Conservation (phyloP, 2,888 invertebrate genomes). For the Hirtodrosophila trivittata region DNA sequence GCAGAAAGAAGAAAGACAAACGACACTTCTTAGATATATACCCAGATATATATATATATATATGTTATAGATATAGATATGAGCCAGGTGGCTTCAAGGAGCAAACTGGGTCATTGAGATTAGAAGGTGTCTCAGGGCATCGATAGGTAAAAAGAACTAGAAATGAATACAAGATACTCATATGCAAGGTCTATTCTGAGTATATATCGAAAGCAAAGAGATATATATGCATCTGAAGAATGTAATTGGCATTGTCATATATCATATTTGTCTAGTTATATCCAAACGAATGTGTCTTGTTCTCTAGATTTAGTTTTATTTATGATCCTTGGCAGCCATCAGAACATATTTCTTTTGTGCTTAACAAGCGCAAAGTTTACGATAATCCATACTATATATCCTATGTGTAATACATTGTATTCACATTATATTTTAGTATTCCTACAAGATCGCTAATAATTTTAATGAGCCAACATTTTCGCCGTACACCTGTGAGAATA, state of each 20-base stretch:
- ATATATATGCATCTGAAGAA: no score
- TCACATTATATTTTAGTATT: conserved; percentile 8
- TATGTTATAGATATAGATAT: conserved; percentile 1
- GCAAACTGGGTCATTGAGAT: neutral
- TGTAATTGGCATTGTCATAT: no score
- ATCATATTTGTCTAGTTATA: no score
- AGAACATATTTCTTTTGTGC: conserved; percentile 32
- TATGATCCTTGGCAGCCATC: conserved; percentile 34
- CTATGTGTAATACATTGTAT: conserved; percentile 1
- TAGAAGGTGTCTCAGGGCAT: neutral
- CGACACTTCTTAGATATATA: neutral
- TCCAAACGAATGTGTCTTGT: no score
- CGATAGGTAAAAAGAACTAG: neutral
- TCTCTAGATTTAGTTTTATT: conserved; percentile 6
- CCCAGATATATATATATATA: no score
- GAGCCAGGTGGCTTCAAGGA: conserved; percentile 45
- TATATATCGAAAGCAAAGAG: no score
- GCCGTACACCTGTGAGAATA: conserved; percentile 70
- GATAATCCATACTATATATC: conserved; percentile 14
- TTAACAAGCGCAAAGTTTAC: conserved; percentile 58
- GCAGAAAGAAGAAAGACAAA: neutral
- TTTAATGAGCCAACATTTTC: conserved; percentile 74
- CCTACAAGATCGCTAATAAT: conserved; percentile 63
- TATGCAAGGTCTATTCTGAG: neutral
- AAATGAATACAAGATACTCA: neutral